Evolutionary conservation across 64 coral and sea anemone species (phyloP).

Genomic region (Porites lutea): DNA sequence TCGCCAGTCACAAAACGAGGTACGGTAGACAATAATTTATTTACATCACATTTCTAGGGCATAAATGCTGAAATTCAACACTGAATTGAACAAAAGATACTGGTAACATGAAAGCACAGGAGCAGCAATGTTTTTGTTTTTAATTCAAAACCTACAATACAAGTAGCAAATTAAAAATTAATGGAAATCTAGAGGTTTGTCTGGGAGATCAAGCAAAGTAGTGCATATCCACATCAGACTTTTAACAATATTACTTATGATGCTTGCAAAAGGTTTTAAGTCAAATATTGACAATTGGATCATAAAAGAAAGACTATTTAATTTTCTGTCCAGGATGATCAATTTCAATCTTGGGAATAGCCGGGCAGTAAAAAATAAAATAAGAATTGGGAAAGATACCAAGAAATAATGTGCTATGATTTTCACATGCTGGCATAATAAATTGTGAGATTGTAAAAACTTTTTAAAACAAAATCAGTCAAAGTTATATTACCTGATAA

Average conservation of each 20-base stretch:
- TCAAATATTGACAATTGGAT: constrained; percentile 35
- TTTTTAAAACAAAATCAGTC: not conserved
- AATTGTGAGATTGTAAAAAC: not conserved
- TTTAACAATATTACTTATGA: not conserved
- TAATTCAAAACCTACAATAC: constrained; percentile 8
- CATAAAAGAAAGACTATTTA: constrained; percentile 17
- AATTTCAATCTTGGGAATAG: not conserved
- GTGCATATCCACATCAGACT: not conserved
- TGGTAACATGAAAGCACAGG: not conserved
- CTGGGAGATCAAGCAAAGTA: not conserved
- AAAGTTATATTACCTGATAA: not conserved
- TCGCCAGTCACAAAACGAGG: not conserved
- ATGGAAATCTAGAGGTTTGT: not conserved
- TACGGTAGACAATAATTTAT: not conserved
- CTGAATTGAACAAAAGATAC: constrained; percentile 3
- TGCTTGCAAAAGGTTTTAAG: not conserved
- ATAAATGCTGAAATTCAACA: not conserved
- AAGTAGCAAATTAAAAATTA: constrained; percentile 13
- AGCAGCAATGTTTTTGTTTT: not conserved
- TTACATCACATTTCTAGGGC: no score
- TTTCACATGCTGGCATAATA: not conserved
- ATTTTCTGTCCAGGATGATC: not conserved
- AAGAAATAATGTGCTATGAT: not conserved
- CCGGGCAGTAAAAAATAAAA: not conserved
- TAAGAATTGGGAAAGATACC: not conserved